Percentiles rank a stretch among this genome's conserved stretches.
phyloP scores from a whole-genome alignment of 2,113 vertebrate species.

The Alethe diademata region DNA sequence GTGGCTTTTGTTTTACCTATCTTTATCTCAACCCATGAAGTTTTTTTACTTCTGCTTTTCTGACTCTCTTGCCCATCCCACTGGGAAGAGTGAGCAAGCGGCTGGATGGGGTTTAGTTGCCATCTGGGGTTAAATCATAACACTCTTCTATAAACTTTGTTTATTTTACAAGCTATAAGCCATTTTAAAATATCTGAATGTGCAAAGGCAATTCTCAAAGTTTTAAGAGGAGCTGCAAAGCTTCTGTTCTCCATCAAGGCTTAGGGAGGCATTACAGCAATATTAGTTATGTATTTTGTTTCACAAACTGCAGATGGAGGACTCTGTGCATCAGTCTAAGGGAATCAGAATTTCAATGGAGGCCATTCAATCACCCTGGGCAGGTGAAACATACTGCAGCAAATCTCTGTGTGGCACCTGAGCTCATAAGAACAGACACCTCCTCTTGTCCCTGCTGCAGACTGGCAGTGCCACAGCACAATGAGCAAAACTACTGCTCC shows the following conservation, averaged over 20 bases:
- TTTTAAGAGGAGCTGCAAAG: not conserved
- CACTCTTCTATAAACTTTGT: not conserved
- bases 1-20: not conserved
- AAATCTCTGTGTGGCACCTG: not conserved
- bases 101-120: not conserved
- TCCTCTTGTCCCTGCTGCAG: not conserved
- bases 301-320: not conserved
- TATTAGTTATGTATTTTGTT: not conserved
- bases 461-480: not conserved
- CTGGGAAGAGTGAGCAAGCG: accelerated
- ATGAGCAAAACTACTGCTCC: not conserved
- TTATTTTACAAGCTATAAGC: not conserved
- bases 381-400: not conserved
- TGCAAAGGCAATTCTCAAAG: not conserved
- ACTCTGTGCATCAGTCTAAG: not conserved
- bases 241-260: not conserved
- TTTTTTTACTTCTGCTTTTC: not conserved
- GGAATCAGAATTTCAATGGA: not conserved
- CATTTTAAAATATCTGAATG: not conserved
- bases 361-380: not conserved
- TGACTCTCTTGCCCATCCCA: not conserved
- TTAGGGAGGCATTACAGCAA: not conserved
- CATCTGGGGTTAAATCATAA: not conserved
- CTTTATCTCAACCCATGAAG: not conserved
- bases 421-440: not conserved